Evolutionary conservation across 2,797 vertebrate genomes (phyloP).

Genomic region (Okamejei kenojei): DNA sequence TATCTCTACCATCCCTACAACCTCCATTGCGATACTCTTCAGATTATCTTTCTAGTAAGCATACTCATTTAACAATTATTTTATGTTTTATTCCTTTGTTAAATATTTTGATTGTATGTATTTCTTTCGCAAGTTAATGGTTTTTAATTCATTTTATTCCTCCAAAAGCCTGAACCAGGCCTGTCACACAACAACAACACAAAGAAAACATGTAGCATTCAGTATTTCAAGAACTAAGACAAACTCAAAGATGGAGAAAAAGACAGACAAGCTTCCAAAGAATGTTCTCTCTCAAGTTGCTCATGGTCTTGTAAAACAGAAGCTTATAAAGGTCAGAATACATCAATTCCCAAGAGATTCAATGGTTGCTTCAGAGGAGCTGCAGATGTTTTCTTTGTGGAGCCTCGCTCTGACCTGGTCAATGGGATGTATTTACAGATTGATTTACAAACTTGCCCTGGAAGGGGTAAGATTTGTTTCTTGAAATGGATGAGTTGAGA

Average conservation of each 20-base stretch:
- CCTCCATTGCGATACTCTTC: not conserved
- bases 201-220: not conserved
- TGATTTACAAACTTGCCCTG: not conserved
- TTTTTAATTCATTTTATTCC: not conserved
- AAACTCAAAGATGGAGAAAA: not conserved
- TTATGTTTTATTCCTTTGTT: not conserved
- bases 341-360: conserved; percentile 10
- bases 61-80: not conserved
- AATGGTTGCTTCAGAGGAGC: conserved; percentile 6
- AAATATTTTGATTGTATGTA: not conserved
- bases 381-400: conserved; percentile 13
- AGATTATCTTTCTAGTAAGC: not conserved
- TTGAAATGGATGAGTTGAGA: too few relatives aligned
- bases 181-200: not conserved
- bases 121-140: not conserved
- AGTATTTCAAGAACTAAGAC: not conserved
- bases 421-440: not conserved
- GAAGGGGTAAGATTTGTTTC: not conserved
- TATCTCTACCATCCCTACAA: not conserved
- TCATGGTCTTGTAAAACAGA: conserved; percentile 28
- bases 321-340: conserved; percentile 30
- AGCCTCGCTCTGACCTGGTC: conserved; percentile 20
- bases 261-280: not conserved
- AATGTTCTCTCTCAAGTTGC: conserved; percentile 29
- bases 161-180: not conserved